Evolutionary conservation across 2,888 invertebrate species (phyloP).

Genomic region (Heliconius ethilla): DNA sequence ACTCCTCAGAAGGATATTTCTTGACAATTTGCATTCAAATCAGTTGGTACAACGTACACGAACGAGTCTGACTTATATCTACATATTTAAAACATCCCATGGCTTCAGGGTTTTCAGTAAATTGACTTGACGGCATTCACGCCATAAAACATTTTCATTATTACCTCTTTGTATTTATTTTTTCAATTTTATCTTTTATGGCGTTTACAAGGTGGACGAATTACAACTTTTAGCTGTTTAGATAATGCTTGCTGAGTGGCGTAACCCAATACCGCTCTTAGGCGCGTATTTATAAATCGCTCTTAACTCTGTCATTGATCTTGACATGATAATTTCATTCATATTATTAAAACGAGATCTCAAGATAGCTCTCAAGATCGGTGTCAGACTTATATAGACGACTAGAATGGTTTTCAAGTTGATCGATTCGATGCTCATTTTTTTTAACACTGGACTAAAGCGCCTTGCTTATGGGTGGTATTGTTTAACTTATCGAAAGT

Average conservation of each 20-base stretch:
- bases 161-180: slow-evolving; percentile 19
- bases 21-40: slow-evolving; percentile 57
- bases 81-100: slow-evolving; percentile 49
- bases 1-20: slow-evolving; percentile 41
- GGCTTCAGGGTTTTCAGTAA: slow-evolving; percentile 49
- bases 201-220: background rate
- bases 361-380: too few species aligned
- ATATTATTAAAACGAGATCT: too few species aligned
- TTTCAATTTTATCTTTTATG: background rate
- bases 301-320: too few species aligned
- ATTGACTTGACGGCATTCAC: slow-evolving; percentile 48
- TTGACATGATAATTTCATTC: too few species aligned
- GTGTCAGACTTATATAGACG: too few species aligned
- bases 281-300: too few species aligned
- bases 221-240: too few species aligned
- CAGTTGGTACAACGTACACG: slow-evolving; percentile 47
- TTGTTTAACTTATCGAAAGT: too few species aligned
- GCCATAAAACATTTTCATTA: slow-evolving; percentile 40
- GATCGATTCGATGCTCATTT: too few species aligned
- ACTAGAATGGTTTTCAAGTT: too few species aligned
- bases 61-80: slow-evolving; percentile 47
- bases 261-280: background rate
- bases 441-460: too few species aligned
- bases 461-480: too few species aligned
- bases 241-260: background rate